phyloP scores from a whole-genome alignment of 1,140 invertebrate species.

The Subanguina moxae region DNA sequence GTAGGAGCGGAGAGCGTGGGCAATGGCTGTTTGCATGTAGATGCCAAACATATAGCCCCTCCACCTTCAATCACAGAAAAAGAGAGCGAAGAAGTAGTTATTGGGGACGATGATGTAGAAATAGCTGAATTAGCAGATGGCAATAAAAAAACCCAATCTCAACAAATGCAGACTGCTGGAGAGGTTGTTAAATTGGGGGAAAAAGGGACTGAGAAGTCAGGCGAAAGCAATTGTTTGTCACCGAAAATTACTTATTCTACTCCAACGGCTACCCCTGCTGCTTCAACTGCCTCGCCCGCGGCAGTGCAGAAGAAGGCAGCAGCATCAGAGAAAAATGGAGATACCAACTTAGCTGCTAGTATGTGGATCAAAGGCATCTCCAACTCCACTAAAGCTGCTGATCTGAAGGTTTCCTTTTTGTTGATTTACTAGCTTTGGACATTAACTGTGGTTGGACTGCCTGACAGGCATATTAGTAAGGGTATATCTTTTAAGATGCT shows the following conservation, averaged over 20 bases:
- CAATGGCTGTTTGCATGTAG: no score
- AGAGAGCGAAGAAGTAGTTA: no score
- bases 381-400: slow-evolving; percentile 42
- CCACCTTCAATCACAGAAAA: no score
- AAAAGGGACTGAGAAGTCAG: neutral
- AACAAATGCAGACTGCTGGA: neutral
- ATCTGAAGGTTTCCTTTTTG: slow-evolving; percentile 31
- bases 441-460: no score
- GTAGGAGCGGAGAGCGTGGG: no score
- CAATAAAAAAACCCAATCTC: no score
- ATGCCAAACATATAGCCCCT: no score
- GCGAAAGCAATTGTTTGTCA: no score
- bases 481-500: slow-evolving; percentile 28
- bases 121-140: no score
- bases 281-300: neutral
- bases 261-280: neutral
- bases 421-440: neutral
- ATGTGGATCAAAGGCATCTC: slow-evolving; percentile 35
- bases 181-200: neutral
- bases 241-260: neutral
- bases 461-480: neutral
- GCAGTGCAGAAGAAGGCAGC: neutral
- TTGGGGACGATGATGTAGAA: neutral
- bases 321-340: neutral
- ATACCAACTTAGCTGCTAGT: slow-evolving; percentile 9